Percentiles rank a stretch among this genome's conserved stretches.
Evolutionary conservation across 2,888 invertebrate genomes (phyloP).

Genomic region (Stenodema calcarata): DNA sequence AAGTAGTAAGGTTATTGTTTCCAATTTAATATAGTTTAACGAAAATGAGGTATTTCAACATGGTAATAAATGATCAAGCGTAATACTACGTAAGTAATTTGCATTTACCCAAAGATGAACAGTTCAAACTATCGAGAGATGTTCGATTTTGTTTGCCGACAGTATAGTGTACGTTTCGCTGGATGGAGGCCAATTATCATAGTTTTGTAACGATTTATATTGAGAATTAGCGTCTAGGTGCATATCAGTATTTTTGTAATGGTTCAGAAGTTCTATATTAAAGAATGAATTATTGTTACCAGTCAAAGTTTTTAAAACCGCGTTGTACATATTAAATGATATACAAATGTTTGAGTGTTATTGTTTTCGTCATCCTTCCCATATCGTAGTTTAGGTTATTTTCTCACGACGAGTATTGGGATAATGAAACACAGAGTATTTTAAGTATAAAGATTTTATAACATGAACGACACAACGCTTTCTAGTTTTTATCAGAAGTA

Average conservation of each 20-base stretch:
- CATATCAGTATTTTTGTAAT: conserved; percentile 12
- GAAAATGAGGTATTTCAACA: not conserved
- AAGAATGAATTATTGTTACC: not conserved
- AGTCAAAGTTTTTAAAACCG: not conserved
- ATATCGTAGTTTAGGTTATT: not conserved
- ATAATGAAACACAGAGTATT: no score
- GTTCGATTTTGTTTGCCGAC: not conserved
- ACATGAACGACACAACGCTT: no score
- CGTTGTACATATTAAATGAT: not conserved
- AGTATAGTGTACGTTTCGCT: not conserved
- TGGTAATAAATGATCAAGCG: not conserved
- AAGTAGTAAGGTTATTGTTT: not conserved
- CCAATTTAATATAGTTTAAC: not conserved
- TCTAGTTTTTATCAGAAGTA: no score
- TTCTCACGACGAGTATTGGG: no score
- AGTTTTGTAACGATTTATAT: conserved; percentile 2
- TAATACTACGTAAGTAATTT: not conserved
- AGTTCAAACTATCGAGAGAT: not conserved
- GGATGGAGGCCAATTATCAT: not conserved
- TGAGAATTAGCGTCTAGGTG: not conserved
- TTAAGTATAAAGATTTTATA: no score
- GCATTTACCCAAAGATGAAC: not conserved
- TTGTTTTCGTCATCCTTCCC: not conserved
- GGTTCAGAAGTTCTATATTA: not conserved
- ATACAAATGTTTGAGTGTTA: not conserved